Conservation (phyloP, 2,113 vertebrate species). For the Haliaeetus leucogaster region DNA sequence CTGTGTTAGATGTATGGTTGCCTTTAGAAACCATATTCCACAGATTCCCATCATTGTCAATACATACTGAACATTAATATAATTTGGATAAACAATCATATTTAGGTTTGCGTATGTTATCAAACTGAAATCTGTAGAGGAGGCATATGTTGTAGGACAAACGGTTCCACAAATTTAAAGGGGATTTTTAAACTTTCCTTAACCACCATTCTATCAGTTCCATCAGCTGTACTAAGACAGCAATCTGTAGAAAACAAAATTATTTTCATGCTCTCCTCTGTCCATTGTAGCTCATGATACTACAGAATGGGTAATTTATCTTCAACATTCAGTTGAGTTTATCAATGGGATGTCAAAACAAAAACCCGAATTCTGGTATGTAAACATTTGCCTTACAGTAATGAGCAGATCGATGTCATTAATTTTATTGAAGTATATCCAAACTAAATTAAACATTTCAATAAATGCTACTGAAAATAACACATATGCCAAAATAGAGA, state of each 20-base stretch:
- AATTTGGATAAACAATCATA: background rate
- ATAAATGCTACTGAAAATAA: background rate
- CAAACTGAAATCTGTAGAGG: background rate
- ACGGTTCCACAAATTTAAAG: background rate
- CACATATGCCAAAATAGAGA: background rate
- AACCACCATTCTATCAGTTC: background rate
- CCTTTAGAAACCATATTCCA: background rate
- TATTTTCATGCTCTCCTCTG: background rate
- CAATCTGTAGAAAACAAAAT: background rate
- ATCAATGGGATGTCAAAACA: background rate
- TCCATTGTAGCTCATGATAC: background rate
- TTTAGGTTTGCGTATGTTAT: background rate
- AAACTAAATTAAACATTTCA: background rate
- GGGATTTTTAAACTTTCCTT: background rate
- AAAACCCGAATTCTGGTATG: background rate
- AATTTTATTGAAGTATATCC: background rate
- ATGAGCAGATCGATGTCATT: background rate
- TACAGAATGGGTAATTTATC: background rate
- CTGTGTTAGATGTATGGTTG: background rate
- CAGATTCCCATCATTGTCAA: background rate
- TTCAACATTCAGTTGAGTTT: background rate
- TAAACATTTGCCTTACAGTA: background rate
- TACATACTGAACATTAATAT: background rate
- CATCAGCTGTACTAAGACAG: background rate
- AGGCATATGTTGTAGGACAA: background rate